A percentile compares a stretch with the other conserved stretches of the same genome.
These are phyloP conservation scores for Pseudochirops corinnae DNA, from an alignment of 2,797 vertebrate genomes.

Conservation along the genomic window DNA sequence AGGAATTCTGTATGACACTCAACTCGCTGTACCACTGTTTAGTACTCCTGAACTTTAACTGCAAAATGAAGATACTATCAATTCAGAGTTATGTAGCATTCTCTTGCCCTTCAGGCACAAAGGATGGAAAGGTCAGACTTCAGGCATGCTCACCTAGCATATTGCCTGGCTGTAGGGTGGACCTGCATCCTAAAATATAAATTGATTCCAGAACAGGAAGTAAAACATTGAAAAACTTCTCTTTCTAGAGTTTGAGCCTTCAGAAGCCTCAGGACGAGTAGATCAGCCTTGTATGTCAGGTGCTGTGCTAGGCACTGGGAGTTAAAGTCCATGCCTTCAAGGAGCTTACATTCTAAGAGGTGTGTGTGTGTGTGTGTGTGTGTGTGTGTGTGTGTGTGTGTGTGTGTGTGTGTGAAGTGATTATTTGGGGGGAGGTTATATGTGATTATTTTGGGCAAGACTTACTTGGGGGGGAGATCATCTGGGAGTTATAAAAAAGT, in stretches of 20 bases:
- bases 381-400: too few relatives aligned
- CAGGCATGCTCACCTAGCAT: neutral
- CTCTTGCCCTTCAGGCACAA: neutral
- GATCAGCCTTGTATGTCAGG: neutral
- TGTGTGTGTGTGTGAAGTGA: neutral
- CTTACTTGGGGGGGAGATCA: neutral
- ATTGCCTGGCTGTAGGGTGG: neutral
- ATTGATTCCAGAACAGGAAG: neutral
- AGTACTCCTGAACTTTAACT: too few relatives aligned
- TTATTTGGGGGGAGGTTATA: neutral
- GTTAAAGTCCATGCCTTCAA: neutral
- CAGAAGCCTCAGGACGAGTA: neutral
- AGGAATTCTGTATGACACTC: neutral
- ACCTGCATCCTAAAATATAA: too few relatives aligned
- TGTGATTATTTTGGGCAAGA: too few relatives aligned
- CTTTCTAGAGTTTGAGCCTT: neutral
- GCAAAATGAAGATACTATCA: neutral
- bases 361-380: too few relatives aligned
- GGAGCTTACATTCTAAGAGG: neutral
- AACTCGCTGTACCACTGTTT: too few relatives aligned
- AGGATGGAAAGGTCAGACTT: neutral
- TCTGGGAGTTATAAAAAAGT: neutral
- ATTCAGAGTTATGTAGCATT: neutral
- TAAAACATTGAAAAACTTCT: neutral
- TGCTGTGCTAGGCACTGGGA: neutral